phyloP scores from a whole-genome alignment of 2,888 invertebrate species.

The Brenthis hecate region DNA sequence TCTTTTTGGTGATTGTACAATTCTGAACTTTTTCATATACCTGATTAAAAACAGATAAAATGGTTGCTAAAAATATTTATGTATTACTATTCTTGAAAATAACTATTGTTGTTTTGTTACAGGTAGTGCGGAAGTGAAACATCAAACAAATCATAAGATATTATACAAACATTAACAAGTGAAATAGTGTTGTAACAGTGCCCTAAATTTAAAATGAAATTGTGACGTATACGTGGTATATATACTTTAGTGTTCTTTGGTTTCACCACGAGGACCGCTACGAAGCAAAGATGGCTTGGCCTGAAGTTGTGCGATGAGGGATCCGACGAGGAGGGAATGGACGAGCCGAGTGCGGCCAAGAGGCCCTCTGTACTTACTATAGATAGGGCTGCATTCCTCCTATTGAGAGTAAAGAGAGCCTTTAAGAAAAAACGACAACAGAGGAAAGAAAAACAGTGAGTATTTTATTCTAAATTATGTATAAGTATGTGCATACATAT shows the following conservation, averaged over 20 bases:
- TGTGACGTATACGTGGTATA: conserved; percentile 5
- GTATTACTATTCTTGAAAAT: not conserved
- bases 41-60: too few relatives aligned
- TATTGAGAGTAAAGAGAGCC: conserved; percentile 93
- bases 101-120: conserved; percentile 17
- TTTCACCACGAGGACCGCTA: conserved; percentile 67
- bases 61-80: not conserved
- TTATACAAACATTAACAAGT: conserved; percentile 6
- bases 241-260: conserved; percentile 22
- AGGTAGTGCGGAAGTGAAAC: conserved; percentile 12
- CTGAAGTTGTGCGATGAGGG: conserved; percentile 81
- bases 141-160: not conserved
- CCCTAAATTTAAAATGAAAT: conserved; percentile 10
- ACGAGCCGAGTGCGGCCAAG: conserved; percentile 74
- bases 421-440: conserved; percentile 95
- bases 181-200: conserved; percentile 13
- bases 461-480: conserved; percentile 43
- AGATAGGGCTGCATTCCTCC: conserved; percentile 93
- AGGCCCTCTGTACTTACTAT: conserved; percentile 89
- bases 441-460: conserved; percentile 93
- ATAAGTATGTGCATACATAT: too few relatives aligned
- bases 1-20: too few relatives aligned
- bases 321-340: conserved; percentile 69
- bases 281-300: conserved; percentile 79
- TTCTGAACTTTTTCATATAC: not conserved